Conservation (phyloP, 2,888 invertebrate genomes). For the Unio delphinus region DNA sequence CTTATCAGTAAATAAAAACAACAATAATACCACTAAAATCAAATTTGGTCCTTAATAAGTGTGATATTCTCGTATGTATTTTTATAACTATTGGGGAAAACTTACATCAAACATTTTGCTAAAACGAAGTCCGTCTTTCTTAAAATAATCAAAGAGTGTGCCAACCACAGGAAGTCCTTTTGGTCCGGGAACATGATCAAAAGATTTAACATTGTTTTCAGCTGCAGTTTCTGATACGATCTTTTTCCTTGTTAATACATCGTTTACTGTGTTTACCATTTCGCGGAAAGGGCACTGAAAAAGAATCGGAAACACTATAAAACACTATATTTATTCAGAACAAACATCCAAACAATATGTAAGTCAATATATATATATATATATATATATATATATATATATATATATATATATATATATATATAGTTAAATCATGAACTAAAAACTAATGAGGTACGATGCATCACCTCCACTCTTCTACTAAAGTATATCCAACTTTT, state of each 20-base stretch:
- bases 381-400: too few relatives aligned
- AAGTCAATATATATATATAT: too few relatives aligned
- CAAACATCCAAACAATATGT: background rate
- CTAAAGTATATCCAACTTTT: too few relatives aligned
- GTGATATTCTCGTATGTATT: too few relatives aligned
- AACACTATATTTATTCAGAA: background rate
- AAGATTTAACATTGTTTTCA: conserved; percentile 35
- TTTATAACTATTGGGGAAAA: background rate
- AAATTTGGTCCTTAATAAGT: too few relatives aligned
- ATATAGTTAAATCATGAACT: too few relatives aligned
- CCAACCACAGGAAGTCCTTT: conserved; percentile 64
- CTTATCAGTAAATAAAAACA: too few relatives aligned
- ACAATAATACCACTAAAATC: too few relatives aligned
- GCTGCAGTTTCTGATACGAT: conserved; percentile 1
- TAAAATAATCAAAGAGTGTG: conserved; percentile 63
- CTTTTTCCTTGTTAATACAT: conserved; percentile 15
- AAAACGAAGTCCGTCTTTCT: conserved; percentile 66
- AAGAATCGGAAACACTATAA: background rate
- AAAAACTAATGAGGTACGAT: too few relatives aligned
- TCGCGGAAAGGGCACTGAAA: conserved; percentile 52
- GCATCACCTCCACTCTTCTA: too few relatives aligned
- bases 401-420: too few relatives aligned
- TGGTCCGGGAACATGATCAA: conserved; percentile 64
- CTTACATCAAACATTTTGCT: conserved; percentile 69
- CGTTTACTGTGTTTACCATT: conserved; percentile 34